Evolutionary conservation across 2,113 vertebrate genomes (phyloP), one percentile per base, ranked within the genome.

Genomic region (Aptenodytes forsteri): DNA sequence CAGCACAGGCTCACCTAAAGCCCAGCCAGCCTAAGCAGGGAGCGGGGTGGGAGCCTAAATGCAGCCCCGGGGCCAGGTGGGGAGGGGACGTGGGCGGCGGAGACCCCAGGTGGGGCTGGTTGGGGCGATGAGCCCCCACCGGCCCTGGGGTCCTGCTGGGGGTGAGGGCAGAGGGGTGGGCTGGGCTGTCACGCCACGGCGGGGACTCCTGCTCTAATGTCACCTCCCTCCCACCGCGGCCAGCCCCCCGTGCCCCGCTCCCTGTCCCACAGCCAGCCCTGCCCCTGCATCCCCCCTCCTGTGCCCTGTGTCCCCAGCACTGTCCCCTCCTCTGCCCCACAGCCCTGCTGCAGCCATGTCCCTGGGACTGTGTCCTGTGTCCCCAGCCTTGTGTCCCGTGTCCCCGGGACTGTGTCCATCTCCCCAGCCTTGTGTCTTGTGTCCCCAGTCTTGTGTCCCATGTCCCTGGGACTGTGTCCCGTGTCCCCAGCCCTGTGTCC

Each of bases 381-480:
- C 34, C 44, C 26, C 44, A 36, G 29, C 38, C 46, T 16, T 50
- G 15, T 54, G 52, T 17, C 54, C 54, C 17, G 3, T 56, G 34
- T n/a, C 46, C 67, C 44, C 9, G 6, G 29, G 8, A 66, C 21
- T 30, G 12, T 36, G 14, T 10, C 76, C 5, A 6, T 34, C 6
- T 13, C 32, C n/a, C 46, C 20, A 34, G 9, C 22, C n/a, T 8
- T 16, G 10, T 22, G 14, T 19, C 49, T 23, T 7, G 13, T 38
- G 10, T 20, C 25, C 54, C 25, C 11, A 40, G 6, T 5, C 17
- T 16, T 10, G 19, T 9, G 21, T 15, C 20, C 11, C 4, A 0
- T n/a, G 25, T 42, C 18, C 29, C 30, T 16, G 29, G 27, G 30
- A 58, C 17, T 36, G 6, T 18, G 54, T 29, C n/a, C 22, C 19